Base-by-base conservation (phyloP, 2,797 vertebrate species). In the Atherinosoma microstoma region DNA sequence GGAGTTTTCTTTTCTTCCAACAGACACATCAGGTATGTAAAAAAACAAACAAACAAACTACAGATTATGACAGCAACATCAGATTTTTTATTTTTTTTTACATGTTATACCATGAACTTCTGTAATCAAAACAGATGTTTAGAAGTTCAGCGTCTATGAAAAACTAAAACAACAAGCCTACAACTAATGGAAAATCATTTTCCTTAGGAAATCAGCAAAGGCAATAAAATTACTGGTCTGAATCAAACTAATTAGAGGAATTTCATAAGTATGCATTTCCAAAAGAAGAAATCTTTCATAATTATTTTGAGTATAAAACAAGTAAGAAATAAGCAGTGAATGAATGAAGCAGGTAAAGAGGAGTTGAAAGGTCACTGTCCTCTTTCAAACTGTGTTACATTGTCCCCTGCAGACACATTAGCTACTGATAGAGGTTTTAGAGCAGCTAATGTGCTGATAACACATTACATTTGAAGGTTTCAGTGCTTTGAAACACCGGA, bases 401-500 rank as follows among this genome's bases (percentile, higher is more conserved):
- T 62, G 67, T 71, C 60, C 70, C 77, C 79, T 79, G 77, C 72
- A 80, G 86, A 82, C 82, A 80, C 73, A 77, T 57, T 61, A 76
- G 64, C 75, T 67, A 75, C 38, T 70, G 88, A 87, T 82, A 69
- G 78, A 61, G 73, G 81, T 79, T 90, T 76, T 63, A 61, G 71
- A 88, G 79, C 75, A 82, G 85, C 85, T 89, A 90, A 90, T 88
- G 84, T 84, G 89, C 88, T 84, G 90, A 93, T 91, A 90, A 87
- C 82, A 92, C 81, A 85, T 91, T 87, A 87, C 74, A 89, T 90
- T 89, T 90, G 87, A 90, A 93, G 90, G 88, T 82, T 88, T 84
- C 65, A 24, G 78, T 78, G 87, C 89, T 91, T 93, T 90, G 85
- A 91, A 90, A 91, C 80, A 82, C 69, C 63, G 82, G 72, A 78